phyloP scores from a whole-genome alignment of 2,888 invertebrate genomes.

The Sipha maydis region DNA sequence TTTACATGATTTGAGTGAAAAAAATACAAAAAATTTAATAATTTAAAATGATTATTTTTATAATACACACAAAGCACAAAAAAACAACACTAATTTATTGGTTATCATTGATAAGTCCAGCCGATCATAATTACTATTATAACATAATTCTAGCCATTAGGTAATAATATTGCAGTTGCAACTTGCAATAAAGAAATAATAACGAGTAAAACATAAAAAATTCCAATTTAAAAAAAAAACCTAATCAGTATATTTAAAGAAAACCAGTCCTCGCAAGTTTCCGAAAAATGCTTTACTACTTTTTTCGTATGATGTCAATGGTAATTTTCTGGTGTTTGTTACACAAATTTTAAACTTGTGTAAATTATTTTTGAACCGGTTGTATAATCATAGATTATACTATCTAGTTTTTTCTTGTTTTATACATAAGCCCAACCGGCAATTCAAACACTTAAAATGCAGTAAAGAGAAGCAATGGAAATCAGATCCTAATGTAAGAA shows the following conservation, averaged over 20 bases:
- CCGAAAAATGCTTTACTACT: constrained; percentile 52
- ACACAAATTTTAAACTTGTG: constrained; percentile 45
- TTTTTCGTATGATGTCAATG: background rate
- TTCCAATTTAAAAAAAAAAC: constrained; percentile 48
- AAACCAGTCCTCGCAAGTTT: constrained; percentile 38
- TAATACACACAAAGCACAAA: background rate
- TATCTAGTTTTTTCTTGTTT: background rate
- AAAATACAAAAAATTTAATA: background rate
- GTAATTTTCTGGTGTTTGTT: constrained; percentile 49
- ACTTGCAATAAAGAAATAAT: constrained; percentile 20
- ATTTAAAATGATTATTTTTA: background rate
- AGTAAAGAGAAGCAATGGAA: constrained; percentile 26
- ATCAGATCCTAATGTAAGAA: constrained; percentile 38
- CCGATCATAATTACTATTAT: constrained; percentile 38
- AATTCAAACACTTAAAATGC: constrained; percentile 36
- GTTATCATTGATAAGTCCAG: constrained; percentile 17
- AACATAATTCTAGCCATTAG: background rate
- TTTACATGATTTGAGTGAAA: background rate
- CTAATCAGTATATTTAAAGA: constrained; percentile 49
- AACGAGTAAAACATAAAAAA: constrained; percentile 42
- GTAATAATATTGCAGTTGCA: constrained; percentile 3
- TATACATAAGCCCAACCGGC: background rate
- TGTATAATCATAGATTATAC: constrained; percentile 20
- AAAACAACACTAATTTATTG: constrained; percentile 3
- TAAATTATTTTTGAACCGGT: constrained; percentile 52